A percentile compares a stretch with the other conserved stretches of the same genome.
These are phyloP conservation scores for Brachionus calyciflorus DNA, from an alignment of 1,140 invertebrate species.

Conservation along the genomic window DNA sequence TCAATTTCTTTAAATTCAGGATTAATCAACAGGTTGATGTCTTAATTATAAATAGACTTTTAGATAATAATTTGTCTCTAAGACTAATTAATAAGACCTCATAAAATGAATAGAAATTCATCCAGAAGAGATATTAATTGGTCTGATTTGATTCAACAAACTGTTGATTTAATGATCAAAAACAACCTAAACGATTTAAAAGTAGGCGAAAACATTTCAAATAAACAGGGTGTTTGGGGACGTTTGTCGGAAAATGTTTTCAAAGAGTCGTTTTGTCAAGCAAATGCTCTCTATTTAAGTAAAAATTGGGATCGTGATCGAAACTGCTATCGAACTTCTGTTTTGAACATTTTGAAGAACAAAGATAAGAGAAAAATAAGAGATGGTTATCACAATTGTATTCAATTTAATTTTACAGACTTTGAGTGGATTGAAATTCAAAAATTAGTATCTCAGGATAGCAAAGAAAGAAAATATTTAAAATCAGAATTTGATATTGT, in stretches of 20 bases:
- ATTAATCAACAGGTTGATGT: too few relatives aligned
- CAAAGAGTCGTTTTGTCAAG: not conserved
- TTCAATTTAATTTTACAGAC: not conserved
- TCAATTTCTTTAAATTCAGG: too few relatives aligned
- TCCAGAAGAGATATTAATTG: not conserved
- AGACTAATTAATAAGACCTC: too few relatives aligned
- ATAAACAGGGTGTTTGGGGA: not conserved
- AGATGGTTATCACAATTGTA: not conserved
- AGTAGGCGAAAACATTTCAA: not conserved
- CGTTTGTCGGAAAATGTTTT: not conserved
- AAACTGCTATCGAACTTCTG: not conserved
- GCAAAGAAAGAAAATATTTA: not conserved
- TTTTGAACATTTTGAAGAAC: not conserved
- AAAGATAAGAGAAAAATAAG: not conserved
- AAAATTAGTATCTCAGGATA: not conserved
- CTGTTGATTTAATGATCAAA: not conserved
- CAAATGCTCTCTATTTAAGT: not conserved
- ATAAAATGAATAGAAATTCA: too few relatives aligned
- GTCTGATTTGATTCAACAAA: not conserved
- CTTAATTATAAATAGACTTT: too few relatives aligned
- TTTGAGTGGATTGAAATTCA: not conserved
- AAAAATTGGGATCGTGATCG: conserved; percentile 14
- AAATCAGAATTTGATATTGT: not conserved
- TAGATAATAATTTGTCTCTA: too few relatives aligned
- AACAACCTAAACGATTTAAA: not conserved